A percentile compares a stretch with the other conserved stretches of the same genome.
Evolutionary conservation across 92 coral and sea anemone genomes (phyloP).

Genomic region (Paramuricea clavata): DNA sequence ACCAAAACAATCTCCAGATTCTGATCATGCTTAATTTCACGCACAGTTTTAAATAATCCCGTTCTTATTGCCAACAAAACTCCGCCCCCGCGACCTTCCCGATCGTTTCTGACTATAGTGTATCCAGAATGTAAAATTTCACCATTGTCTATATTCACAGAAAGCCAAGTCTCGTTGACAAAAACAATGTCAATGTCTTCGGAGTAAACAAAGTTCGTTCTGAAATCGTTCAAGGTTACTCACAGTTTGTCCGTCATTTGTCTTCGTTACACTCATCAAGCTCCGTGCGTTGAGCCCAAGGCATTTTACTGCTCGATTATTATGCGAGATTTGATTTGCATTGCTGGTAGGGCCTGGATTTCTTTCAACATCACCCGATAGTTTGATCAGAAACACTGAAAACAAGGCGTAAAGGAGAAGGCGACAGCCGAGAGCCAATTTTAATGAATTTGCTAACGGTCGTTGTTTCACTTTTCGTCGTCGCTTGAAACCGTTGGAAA

Average conservation of each 20-base stretch:
- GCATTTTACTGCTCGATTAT: slow-evolving; percentile 1
- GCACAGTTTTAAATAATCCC: not conserved
- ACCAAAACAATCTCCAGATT: too few relatives aligned
- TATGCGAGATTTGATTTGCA: not conserved
- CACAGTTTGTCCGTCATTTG: too few relatives aligned
- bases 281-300: too few relatives aligned
- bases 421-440: too few relatives aligned
- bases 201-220: too few relatives aligned
- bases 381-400: slow-evolving; percentile 18
- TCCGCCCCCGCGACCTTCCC: too few relatives aligned
- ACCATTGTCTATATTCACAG: not conserved
- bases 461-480: slow-evolving; percentile 6
- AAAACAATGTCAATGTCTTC: slow-evolving; percentile 9
- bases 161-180: slow-evolving; percentile 19
- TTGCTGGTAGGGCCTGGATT: slow-evolving; percentile 47
- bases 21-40: too few relatives aligned
- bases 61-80: not conserved
- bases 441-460: too few relatives aligned
- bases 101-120: slow-evolving; percentile 11
- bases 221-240: too few relatives aligned
- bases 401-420: slow-evolving; percentile 12
- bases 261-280: too few relatives aligned
- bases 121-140: slow-evolving; percentile 10
- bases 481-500: too few relatives aligned
- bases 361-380: slow-evolving; percentile 58